These are phyloP conservation scores for Platyura marginata DNA, from an alignment of 1,140 invertebrate genomes.

Conservation along the genomic window DNA sequence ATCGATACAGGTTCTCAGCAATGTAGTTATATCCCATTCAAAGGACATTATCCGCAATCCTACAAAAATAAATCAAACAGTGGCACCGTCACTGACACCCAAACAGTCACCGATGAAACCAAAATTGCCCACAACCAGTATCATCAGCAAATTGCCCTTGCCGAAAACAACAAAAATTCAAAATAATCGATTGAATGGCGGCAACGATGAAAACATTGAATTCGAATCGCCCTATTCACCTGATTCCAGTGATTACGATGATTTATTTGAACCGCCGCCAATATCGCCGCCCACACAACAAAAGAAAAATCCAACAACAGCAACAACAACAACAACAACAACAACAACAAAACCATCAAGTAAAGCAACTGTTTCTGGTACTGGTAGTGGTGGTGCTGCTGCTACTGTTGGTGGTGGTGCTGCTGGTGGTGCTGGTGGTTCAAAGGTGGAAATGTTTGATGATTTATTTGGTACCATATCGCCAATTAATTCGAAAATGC, in stretches of 20 bases:
- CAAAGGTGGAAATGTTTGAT: constrained; percentile 14
- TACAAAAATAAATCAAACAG: constrained; percentile 14
- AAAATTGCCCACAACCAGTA: constrained; percentile 8
- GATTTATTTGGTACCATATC: constrained; percentile 22
- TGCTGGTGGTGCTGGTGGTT: neutral
- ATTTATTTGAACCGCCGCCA: constrained; percentile 67
- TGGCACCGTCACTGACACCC: constrained; percentile 12
- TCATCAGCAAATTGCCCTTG: constrained; percentile 18
- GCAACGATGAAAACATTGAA: constrained; percentile 27
- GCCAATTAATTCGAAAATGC: neutral
- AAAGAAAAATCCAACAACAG: neutral
- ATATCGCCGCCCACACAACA: constrained; percentile 31
- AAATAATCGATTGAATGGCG: constrained; percentile 20
- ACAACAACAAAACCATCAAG: too few species aligned
- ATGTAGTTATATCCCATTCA: neutral
- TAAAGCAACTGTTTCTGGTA: too few species aligned
- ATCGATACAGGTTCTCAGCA: neutral
- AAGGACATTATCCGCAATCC: neutral
- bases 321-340: too few species aligned
- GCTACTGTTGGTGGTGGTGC: too few species aligned
- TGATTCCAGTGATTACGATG: constrained; percentile 64
- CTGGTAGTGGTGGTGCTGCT: too few species aligned
- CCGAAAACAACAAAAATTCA: constrained; percentile 9
- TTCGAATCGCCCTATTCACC: constrained; percentile 70
- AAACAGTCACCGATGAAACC: constrained; percentile 14